Evolutionary conservation across 1,140 invertebrate species (phyloP).

Genomic region (Drosophila sp.): DNA sequence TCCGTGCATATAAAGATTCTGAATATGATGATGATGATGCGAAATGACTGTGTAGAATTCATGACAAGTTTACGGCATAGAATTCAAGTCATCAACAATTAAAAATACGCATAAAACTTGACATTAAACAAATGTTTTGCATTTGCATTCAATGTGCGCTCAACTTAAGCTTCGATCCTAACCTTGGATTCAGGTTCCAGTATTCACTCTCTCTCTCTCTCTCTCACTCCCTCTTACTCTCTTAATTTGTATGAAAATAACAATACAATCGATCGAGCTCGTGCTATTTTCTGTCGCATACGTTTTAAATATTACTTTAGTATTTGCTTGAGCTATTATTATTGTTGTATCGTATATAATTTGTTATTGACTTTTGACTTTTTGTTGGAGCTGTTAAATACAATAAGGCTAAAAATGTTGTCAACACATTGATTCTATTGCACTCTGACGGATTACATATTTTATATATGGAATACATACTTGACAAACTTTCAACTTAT

Average conservation of each 20-base stretch:
- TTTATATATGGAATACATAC: too few relatives aligned
- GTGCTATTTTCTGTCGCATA: constrained; percentile 18
- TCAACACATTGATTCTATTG: not conserved
- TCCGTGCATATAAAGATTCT: not conserved
- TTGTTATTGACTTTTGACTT: constrained; percentile 16
- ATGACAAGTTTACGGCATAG: constrained; percentile 13
- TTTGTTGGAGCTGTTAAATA: constrained; percentile 1
- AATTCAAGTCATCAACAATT: constrained; percentile 38
- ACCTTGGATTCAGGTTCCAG: constrained; percentile 38
- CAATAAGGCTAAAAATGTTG: constrained; percentile 9
- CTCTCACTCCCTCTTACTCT: not conserved
- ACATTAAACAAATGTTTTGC: constrained; percentile 40
- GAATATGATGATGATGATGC: constrained; percentile 38
- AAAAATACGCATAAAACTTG: constrained; percentile 31
- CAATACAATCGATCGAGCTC: not conserved
- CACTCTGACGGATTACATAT: not conserved
- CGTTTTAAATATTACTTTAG: constrained; percentile 38
- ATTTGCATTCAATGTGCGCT: constrained; percentile 45
- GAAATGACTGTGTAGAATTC: constrained; percentile 24
- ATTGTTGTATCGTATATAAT: constrained; percentile 9
- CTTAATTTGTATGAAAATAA: constrained; percentile 1
- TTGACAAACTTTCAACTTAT: too few relatives aligned
- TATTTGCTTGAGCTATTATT: constrained; percentile 26
- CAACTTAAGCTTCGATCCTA: constrained; percentile 20
- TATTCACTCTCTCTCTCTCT: constrained; percentile 1